Conservation (phyloP, 2,797 vertebrate genomes). For the Cyclura pinguis region DNA sequence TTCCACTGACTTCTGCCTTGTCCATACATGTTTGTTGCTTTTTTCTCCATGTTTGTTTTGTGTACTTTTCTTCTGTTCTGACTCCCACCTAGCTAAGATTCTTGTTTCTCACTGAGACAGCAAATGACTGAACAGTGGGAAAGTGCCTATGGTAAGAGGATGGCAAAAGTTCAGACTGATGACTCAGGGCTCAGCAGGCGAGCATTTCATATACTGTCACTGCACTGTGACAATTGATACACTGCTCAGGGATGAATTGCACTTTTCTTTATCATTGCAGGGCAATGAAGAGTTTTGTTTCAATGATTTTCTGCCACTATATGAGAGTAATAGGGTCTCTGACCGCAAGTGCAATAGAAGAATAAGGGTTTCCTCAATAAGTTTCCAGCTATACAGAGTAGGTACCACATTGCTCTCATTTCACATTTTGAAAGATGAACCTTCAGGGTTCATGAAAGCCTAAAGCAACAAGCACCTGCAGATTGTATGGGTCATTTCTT, state of each 20-base stretch:
- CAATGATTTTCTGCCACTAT: constrained; percentile 50
- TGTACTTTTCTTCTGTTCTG: not conserved
- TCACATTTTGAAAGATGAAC: constrained; percentile 42
- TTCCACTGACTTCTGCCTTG: constrained; percentile 24
- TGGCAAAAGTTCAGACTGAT: constrained; percentile 53
- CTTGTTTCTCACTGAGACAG: constrained; percentile 50
- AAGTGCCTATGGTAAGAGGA: constrained; percentile 52
- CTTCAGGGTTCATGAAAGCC: not conserved
- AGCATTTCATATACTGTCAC: constrained; percentile 49
- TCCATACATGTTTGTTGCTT: constrained; percentile 7
- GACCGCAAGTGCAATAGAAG: constrained; percentile 40
- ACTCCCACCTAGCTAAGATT: constrained; percentile 37
- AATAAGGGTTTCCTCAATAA: constrained; percentile 47
- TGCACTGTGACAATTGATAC: constrained; percentile 34
- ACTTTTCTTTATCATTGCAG: not conserved
- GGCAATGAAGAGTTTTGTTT: constrained; percentile 38
- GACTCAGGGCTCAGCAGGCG: constrained; percentile 55
- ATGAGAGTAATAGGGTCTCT: constrained; percentile 43
- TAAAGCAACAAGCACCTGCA: constrained; percentile 36
- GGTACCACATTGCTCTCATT: not conserved
- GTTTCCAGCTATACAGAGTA: not conserved
- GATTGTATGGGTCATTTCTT: constrained; percentile 18
- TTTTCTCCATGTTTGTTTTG: constrained; percentile 19
- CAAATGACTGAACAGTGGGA: constrained; percentile 59
- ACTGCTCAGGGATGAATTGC: constrained; percentile 20